Base-by-base conservation (phyloP, 1,140 invertebrate genomes). In the Spodoptera frugiperda region DNA sequence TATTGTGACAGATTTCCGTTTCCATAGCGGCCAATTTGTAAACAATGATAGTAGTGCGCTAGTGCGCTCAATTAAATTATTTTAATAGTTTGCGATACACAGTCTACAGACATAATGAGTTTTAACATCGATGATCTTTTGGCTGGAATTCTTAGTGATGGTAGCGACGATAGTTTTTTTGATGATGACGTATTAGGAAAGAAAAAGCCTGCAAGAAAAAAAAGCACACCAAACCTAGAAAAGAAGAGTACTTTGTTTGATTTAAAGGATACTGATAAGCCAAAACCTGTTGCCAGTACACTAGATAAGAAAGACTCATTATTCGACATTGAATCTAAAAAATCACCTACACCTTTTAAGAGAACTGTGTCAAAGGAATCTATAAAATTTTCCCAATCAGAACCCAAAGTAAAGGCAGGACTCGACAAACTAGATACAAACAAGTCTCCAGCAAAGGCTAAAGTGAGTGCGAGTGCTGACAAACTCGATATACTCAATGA, bases 31-130 rank as follows among this genome's bases (percentile, higher is more conserved):
- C 54, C 48, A 80, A 78, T 88, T 85, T 86, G 71, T 85, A 87
- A 86, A 89, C 87, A 86, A 78, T 59, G 89, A 91, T 96, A 93
- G 83, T 96, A 87, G 89, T 96, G 94, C 83, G 9, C 59, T 96
- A 87, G 89, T 96, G 94, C 83, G 9, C 59, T 54, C 21, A 48
- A 53, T 94, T 87, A 89, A 96, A 55, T 54, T 71, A 21, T 55
- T 1, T 14, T 19, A 48, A 39, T 14, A 19, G 21, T 53, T 53
- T 63, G 14, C 12, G 48, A 51, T 63, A 14, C 0, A 0, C 51
- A 14, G 30, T 25, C 25, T 25, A 48, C 53, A 39, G 53, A 44
- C 39, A 86, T 33, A 72, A 92, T 92, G 91, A 94, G 87, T 90
- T 93, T 94, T 80, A 93, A 93, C 83, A 44, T 93, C 49, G 92